These are phyloP conservation scores for Otolemur crassicaudatus DNA, from an alignment of 2,797 vertebrate species.

Conservation along the genomic window DNA sequence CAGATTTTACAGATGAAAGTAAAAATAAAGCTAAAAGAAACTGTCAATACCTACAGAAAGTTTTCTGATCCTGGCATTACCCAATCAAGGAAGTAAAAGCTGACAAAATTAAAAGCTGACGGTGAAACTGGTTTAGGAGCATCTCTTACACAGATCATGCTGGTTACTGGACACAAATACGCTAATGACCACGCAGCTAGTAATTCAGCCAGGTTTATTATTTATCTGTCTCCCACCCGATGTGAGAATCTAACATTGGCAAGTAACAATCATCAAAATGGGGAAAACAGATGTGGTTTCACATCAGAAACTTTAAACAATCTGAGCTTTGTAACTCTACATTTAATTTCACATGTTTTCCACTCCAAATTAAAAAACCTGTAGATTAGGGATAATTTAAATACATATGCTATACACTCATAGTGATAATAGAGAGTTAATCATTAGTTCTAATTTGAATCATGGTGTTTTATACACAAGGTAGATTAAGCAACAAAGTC, in stretches of 20 bases:
- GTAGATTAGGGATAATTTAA: background rate
- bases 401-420: background rate
- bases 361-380: slow-evolving; percentile 1
- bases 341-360: background rate
- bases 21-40: slow-evolving; percentile 29
- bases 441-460: background rate
- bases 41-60: background rate
- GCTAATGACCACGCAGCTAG: background rate
- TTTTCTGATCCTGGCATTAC: background rate
- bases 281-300: background rate
- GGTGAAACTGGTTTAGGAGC: background rate
- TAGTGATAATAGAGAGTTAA: background rate
- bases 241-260: background rate
- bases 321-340: background rate
- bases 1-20: slow-evolving; percentile 14
- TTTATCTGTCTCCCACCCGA: background rate
- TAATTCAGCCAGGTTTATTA: background rate
- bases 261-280: background rate
- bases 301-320: background rate
- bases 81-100: background rate
- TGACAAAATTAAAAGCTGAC: background rate
- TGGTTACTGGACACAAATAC: background rate
- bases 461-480: background rate
- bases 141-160: background rate
- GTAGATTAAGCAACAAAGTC: background rate